Percentiles rank a stretch among this genome's conserved stretches.
These are phyloP conservation scores for Palythoa grandiflora DNA, from an alignment of 92 coral and sea anemone species.

Conservation along the genomic window DNA sequence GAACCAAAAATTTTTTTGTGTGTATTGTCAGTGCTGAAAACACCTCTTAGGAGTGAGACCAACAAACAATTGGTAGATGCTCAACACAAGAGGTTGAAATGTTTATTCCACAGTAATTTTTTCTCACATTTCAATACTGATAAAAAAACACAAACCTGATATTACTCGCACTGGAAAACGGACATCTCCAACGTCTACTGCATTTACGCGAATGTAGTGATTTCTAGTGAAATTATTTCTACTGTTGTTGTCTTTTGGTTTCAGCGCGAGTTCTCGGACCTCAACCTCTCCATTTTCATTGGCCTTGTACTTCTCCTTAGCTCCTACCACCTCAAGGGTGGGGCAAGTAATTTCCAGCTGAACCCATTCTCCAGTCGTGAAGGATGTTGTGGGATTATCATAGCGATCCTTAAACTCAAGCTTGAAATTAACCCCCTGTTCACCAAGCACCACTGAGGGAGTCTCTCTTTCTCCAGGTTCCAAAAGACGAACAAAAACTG, in stretches of 20 bases:
- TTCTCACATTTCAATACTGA: not conserved
- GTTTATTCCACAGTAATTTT: too few relatives aligned
- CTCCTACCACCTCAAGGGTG: slow-evolving; percentile 69
- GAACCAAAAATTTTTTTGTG: too few relatives aligned
- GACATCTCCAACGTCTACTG: slow-evolving; percentile 72
- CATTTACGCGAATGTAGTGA: slow-evolving; percentile 68
- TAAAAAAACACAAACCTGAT: slow-evolving; percentile 61
- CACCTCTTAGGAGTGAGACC: not conserved
- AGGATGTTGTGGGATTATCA: slow-evolving; percentile 71
- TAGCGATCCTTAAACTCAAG: slow-evolving; percentile 72
- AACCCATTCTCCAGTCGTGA: slow-evolving; percentile 75
- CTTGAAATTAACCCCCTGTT: slow-evolving; percentile 74
- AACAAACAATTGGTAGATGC: not conserved
- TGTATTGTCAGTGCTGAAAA: not conserved
- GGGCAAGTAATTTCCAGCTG: slow-evolving; percentile 68
- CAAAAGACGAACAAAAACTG: slow-evolving; percentile 62
- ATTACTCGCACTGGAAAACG: slow-evolving; percentile 73
- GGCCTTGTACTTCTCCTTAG: slow-evolving; percentile 71
- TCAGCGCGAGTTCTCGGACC: slow-evolving; percentile 77
- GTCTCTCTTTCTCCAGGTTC: slow-evolving; percentile 78
- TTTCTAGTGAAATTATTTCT: slow-evolving; percentile 68
- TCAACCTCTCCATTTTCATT: slow-evolving; percentile 74
- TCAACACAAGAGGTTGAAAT: too few relatives aligned
- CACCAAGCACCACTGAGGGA: slow-evolving; percentile 75
- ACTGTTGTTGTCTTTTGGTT: slow-evolving; percentile 59